Evolutionary conservation across 2,888 invertebrate species (phyloP).

Genomic region (Tenthredo distinguenda): DNA sequence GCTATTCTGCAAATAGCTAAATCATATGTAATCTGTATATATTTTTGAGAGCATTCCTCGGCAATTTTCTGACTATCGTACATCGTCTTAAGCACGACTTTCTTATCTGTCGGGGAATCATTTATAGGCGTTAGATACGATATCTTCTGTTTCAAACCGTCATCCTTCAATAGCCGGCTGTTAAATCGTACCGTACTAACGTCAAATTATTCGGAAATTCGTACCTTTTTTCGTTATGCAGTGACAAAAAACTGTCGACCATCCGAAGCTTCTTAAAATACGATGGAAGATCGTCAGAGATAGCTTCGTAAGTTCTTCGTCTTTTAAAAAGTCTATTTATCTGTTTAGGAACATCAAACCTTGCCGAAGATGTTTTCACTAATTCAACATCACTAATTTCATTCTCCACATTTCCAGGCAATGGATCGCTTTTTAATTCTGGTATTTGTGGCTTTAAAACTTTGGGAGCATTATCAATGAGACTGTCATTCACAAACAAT

Average conservation of each 20-base stretch:
- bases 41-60: slow-evolving; percentile 56
- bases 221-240: background rate
- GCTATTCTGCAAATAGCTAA: slow-evolving; percentile 59
- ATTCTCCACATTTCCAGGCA: too few relatives aligned
- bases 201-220: background rate
- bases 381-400: too few relatives aligned
- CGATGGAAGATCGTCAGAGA: slow-evolving; percentile 5
- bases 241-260: background rate
- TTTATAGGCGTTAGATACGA: slow-evolving; percentile 54
- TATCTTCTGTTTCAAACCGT: slow-evolving; percentile 48
- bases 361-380: too few relatives aligned
- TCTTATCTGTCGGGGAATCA: slow-evolving; percentile 51
- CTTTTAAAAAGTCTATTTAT: background rate
- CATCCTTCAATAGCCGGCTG: slow-evolving; percentile 36
- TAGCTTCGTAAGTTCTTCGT: background rate
- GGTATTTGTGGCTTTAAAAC: too few relatives aligned
- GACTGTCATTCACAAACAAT: too few relatives aligned
- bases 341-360: too few relatives aligned
- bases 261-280: background rate
- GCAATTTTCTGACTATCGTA: slow-evolving; percentile 57
- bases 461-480: too few relatives aligned
- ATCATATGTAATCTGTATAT: slow-evolving; percentile 58
- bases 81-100: slow-evolving; percentile 62
- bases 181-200: slow-evolving; percentile 1
- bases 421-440: too few relatives aligned